These are phyloP conservation scores for Drosophila phalerata DNA, from an alignment of 2,888 invertebrate genomes.

Conservation along the genomic window DNA sequence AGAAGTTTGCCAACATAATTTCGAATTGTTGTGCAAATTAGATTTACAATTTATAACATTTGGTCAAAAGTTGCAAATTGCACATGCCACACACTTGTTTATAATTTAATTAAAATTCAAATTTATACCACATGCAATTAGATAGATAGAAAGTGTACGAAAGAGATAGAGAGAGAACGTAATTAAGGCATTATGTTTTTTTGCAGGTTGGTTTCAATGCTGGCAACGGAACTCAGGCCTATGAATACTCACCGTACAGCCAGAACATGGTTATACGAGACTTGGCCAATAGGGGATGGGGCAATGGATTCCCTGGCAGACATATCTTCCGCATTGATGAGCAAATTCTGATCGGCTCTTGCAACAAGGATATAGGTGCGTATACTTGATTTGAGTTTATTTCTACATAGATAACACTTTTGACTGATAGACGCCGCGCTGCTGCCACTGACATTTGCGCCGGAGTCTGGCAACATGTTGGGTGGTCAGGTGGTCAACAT, in stretches of 20 bases:
- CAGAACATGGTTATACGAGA: slow-evolving; percentile 94
- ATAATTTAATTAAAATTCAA: slow-evolving; percentile 31
- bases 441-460: slow-evolving; percentile 94
- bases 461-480: slow-evolving; percentile 98
- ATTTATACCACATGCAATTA: slow-evolving; percentile 8
- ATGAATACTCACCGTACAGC: slow-evolving; percentile 95
- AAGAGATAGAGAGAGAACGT: background rate
- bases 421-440: slow-evolving; percentile 90
- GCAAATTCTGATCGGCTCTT: slow-evolving; percentile 96
- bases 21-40: slow-evolving; percentile 18
- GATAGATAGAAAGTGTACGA: background rate
- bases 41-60: slow-evolving; percentile 12
- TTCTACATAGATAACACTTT: slow-evolving; percentile 1
- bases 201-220: slow-evolving; percentile 96
- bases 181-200: background rate
- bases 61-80: slow-evolving; percentile 29
- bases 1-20: slow-evolving; percentile 18
- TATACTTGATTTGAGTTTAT: slow-evolving; percentile 29
- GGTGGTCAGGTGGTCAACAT: slow-evolving; percentile 98
- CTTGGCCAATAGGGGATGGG: slow-evolving; percentile 93
- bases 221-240: slow-evolving; percentile 96
- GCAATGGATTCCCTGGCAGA: slow-evolving; percentile 94
- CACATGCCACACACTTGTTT: slow-evolving; percentile 2
- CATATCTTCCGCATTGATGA: slow-evolving; percentile 98
- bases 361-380: slow-evolving; percentile 94